phyloP scores from a whole-genome alignment of 2,888 invertebrate genomes.

The Agrochola litura region DNA sequence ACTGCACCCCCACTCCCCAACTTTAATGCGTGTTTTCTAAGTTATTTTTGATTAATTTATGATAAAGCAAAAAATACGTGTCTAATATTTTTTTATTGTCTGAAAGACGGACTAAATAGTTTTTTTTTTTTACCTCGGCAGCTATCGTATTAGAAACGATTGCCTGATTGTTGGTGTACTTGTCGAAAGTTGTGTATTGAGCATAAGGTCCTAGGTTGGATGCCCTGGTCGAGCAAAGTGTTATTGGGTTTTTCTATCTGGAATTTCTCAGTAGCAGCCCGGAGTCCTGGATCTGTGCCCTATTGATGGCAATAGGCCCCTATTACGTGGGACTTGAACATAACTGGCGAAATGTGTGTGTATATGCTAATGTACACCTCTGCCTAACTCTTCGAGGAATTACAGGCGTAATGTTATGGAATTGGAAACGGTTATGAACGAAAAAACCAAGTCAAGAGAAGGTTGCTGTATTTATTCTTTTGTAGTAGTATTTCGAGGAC shows the following conservation, averaged over 20 bases:
- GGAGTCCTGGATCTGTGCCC: background rate
- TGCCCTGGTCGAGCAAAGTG: background rate
- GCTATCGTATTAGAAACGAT: background rate
- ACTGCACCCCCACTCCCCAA: too few species aligned
- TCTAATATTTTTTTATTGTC: too few species aligned
- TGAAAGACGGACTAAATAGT: too few species aligned
- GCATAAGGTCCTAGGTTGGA: background rate
- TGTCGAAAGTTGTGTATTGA: too few species aligned
- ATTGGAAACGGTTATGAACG: conserved; percentile 37
- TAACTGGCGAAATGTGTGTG: background rate
- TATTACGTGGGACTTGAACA: background rate
- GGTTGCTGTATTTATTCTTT: conserved; percentile 51
- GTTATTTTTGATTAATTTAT: too few species aligned
- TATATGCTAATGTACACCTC: background rate
- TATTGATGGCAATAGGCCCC: background rate
- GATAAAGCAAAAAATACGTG: too few species aligned
- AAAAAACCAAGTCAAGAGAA: conserved; percentile 44
- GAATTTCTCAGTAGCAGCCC: background rate
- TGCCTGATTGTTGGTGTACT: background rate
- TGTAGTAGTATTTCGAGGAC: conserved; percentile 37
- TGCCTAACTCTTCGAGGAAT: background rate
- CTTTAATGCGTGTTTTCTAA: too few species aligned
- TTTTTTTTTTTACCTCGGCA: too few species aligned
- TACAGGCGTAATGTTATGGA: background rate
- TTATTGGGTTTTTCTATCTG: background rate